phyloP scores from a whole-genome alignment of 2,797 vertebrate genomes.

The Acropternis orthonyx region DNA sequence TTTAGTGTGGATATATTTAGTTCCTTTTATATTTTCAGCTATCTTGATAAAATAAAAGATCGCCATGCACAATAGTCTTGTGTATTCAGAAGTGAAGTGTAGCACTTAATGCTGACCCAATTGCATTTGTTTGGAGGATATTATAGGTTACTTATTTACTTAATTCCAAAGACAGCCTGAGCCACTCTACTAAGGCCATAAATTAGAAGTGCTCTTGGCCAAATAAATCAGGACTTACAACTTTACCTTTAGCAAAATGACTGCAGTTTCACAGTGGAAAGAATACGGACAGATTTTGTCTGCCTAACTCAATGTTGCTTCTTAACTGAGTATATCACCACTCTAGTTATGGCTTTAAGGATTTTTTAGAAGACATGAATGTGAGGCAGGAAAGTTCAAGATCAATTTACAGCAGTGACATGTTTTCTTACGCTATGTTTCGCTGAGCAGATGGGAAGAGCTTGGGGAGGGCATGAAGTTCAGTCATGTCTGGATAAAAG shows the following conservation, averaged over 20 bases:
- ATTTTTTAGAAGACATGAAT: neutral
- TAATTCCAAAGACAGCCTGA: neutral
- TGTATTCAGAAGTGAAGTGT: neutral
- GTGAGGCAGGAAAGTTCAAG: constrained; percentile 29
- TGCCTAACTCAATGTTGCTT: neutral
- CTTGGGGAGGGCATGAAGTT: constrained; percentile 23
- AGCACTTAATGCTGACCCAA: neutral
- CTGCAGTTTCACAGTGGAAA: neutral
- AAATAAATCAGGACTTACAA: neutral
- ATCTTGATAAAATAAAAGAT: constrained; percentile 38
- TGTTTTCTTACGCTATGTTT: constrained; percentile 42
- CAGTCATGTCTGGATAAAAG: constrained; percentile 33
- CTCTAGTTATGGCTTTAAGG: neutral
- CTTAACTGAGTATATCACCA: neutral
- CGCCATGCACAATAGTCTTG: neutral
- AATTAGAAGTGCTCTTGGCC: neutral
- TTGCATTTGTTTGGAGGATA: neutral
- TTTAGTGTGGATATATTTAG: neutral
- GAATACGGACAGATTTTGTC: neutral
- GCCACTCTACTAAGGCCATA: neutral
- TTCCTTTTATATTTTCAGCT: constrained; percentile 27
- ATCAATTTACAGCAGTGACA: constrained; percentile 43
- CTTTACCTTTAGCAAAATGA: neutral
- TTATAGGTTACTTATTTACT: neutral
- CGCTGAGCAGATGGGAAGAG: neutral